Base-by-base conservation (phyloP, 1,140 invertebrate species). In the Rhizoglyphus robini region DNA sequence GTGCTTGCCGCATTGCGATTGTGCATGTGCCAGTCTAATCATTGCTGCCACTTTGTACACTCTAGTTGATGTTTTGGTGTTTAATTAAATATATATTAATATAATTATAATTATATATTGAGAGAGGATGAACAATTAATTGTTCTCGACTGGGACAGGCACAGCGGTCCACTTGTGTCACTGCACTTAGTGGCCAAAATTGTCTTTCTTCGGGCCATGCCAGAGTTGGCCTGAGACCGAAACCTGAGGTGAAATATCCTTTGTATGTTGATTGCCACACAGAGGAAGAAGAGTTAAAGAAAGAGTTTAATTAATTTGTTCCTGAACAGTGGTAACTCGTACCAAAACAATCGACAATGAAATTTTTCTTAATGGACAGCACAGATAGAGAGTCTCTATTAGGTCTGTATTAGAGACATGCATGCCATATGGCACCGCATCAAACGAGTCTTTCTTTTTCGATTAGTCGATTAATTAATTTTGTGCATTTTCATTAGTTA, bases 401-500 rank as follows among this genome's bases (percentile, higher is more conserved):
- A n/a, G n/a, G n/a, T n/a, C n/a, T n/a, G n/a, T n/a, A n/a, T n/a
- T n/a, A n/a, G n/a, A n/a, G n/a, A n/a, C n/a, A n/a, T n/a, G n/a
- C n/a, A n/a, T n/a, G n/a, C n/a, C n/a, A n/a, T 23, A 23, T 23
- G n/a, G n/a, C 41, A 15, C 15, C 23, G 15, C 41, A 23, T 23
- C 23, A 15, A 46, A 15, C 41, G 41, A 23, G 41, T 15, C 41
- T 46, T 46, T 46, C 41, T 8, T 54, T 54, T 54, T 54, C 51
- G 51, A 54, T 54, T 54, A 54, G 51, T 54, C 51, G 51, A 54
- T 54, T 54, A 54, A 54, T 54, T 54, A 54, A 54, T 54, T 46
- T 54, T 54, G 51, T 54, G 8, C 51, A 54, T 54, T 54, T n/a
- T n/a, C 23, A 8, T 11, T 54, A 11, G 18, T 41, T 8, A 18